These are phyloP conservation scores for Genyomyrus donnyi DNA, from an alignment of 2,113 vertebrate species.

Conservation along the genomic window DNA sequence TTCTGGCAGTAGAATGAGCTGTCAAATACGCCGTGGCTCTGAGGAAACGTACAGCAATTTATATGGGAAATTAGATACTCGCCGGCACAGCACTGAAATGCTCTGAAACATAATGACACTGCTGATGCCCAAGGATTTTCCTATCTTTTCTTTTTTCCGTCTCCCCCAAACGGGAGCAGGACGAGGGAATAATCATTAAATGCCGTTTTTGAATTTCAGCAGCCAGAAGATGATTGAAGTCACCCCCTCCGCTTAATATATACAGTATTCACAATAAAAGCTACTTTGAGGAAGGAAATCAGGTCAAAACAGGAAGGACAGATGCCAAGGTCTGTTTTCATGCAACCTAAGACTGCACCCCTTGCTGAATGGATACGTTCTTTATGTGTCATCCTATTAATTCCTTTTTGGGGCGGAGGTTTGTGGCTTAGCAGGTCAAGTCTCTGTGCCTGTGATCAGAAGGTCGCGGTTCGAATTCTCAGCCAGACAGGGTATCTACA, in stretches of 20 bases:
- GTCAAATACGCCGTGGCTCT: neutral
- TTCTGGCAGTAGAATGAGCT: neutral
- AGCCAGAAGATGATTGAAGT: neutral
- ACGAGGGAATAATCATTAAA: neutral
- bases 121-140: neutral
- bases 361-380: neutral
- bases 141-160: neutral
- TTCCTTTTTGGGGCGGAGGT: neutral
- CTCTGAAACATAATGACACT: neutral
- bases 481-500: neutral
- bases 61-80: neutral
- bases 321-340: neutral
- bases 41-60: neutral
- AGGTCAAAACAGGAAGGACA: neutral
- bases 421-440: neutral
- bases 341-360: neutral
- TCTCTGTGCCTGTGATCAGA: neutral
- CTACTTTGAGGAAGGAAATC: neutral
- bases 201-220: neutral
- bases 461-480: neutral
- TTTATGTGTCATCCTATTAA: neutral
- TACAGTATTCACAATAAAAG: neutral
- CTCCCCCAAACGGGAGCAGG: neutral
- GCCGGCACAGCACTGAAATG: neutral
- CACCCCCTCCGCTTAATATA: neutral